Evolutionary conservation across 37 sponge, comb jelly and placozoan species (phyloP).

Genomic region (Beroe ovata): DNA sequence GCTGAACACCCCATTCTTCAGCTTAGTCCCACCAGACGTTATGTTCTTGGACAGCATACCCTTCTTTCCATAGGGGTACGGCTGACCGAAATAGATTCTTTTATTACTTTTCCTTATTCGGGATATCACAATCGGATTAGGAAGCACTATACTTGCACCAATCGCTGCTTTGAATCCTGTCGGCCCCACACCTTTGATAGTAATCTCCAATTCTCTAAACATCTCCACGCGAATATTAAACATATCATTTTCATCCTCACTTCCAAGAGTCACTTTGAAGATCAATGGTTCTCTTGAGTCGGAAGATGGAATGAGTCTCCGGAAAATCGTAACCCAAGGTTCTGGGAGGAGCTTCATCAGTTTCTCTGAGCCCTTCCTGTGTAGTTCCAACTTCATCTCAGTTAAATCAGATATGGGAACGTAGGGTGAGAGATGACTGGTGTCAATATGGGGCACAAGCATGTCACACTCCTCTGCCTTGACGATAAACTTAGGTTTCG

Average conservation of each 20-base stretch:
- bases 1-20: slow-evolving; percentile 14
- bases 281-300: not conserved
- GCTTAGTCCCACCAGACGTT: not conserved
- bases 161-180: slow-evolving; percentile 56
- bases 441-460: not conserved
- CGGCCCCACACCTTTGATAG: not conserved
- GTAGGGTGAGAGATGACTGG: not conserved
- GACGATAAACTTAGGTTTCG: slow-evolving; percentile 10
- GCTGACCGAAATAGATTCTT: slow-evolving; percentile 24
- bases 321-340: slow-evolving; percentile 45
- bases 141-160: slow-evolving; percentile 24
- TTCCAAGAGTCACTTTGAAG: slow-evolving; percentile 3
- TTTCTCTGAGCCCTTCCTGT: not conserved
- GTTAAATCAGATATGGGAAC: slow-evolving; percentile 29
- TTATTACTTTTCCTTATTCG: slow-evolving; percentile 30
- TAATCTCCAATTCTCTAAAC: slow-evolving; percentile 21
- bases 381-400: slow-evolving; percentile 5
- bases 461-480: slow-evolving; percentile 16
- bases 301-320: not conserved
- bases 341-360: slow-evolving; percentile 9
- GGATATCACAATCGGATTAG: slow-evolving; percentile 20
- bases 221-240: slow-evolving; percentile 22
- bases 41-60: slow-evolving; percentile 40
- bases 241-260: not conserved
- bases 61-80: slow-evolving; percentile 44